Conservation (phyloP, 92 coral and sea anemone genomes). For the Bergia puertoricense region DNA sequence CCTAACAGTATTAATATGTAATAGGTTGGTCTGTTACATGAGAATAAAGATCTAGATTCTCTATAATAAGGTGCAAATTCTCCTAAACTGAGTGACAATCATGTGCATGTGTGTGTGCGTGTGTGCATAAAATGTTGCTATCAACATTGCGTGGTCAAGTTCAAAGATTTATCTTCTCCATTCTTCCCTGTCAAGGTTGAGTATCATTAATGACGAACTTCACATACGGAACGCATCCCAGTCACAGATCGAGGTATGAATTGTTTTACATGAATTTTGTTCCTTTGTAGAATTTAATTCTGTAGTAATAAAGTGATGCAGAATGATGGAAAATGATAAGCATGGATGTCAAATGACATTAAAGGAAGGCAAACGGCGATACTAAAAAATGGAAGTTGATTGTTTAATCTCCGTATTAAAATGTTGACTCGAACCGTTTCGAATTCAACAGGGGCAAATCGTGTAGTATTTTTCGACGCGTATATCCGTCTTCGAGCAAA, state of each 20-base stretch:
- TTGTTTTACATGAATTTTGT: no score
- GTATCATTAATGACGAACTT: constrained; percentile 88
- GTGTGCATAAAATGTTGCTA: no score
- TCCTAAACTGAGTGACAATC: no score
- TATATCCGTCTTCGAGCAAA: no score
- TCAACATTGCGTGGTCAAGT: not conserved
- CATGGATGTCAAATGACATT: no score
- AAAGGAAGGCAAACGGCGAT: not conserved
- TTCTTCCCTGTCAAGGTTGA: constrained; percentile 52
- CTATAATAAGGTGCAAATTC: no score
- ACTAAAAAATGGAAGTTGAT: not conserved
- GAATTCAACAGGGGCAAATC: not conserved
- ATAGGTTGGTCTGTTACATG: no score
- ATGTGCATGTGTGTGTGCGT: not conserved
- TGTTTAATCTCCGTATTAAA: not conserved
- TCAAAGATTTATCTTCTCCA: not conserved
- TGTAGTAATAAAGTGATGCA: not conserved
- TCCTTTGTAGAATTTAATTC: not conserved
- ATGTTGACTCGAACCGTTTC: not conserved
- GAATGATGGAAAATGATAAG: no score
- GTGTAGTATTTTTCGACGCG: not conserved
- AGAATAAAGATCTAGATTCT: no score
- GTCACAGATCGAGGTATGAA: constrained; percentile 47
- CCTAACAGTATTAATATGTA: no score
- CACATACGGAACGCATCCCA: constrained; percentile 78